These are phyloP conservation scores for Orthosia incerta DNA, from an alignment of 2,888 invertebrate species.

Conservation along the genomic window DNA sequence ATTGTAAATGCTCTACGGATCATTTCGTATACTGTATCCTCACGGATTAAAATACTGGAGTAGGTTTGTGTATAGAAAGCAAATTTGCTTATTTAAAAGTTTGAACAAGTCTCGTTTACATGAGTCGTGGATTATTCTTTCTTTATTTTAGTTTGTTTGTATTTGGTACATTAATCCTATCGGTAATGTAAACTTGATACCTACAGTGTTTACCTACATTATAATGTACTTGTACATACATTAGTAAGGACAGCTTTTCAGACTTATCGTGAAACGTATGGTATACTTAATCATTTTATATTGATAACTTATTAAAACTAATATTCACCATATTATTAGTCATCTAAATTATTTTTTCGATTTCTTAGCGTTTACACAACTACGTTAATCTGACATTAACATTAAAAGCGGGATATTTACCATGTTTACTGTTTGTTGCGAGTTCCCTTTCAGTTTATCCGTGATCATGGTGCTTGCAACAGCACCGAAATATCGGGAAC, in stretches of 20 bases:
- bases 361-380: neutral
- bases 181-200: neutral
- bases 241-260: too few relatives aligned
- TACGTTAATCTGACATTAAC: too few relatives aligned
- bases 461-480: too few relatives aligned
- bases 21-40: neutral
- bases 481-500: too few relatives aligned
- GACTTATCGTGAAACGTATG: neutral
- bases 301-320: neutral
- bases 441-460: too few relatives aligned
- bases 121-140: neutral
- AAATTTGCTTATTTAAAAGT: neutral
- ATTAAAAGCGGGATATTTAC: too few relatives aligned
- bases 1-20: neutral
- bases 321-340: neutral
- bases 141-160: neutral
- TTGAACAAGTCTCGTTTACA: conserved; percentile 16
- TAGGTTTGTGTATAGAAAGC: neutral
- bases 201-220: neutral
- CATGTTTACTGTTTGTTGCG: too few relatives aligned
- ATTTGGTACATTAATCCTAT: neutral
- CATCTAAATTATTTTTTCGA: too few relatives aligned
- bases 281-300: neutral
- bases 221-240: too few relatives aligned
- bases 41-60: neutral